Conservation (phyloP, 2,888 invertebrate genomes). For the Theretra japonica region DNA sequence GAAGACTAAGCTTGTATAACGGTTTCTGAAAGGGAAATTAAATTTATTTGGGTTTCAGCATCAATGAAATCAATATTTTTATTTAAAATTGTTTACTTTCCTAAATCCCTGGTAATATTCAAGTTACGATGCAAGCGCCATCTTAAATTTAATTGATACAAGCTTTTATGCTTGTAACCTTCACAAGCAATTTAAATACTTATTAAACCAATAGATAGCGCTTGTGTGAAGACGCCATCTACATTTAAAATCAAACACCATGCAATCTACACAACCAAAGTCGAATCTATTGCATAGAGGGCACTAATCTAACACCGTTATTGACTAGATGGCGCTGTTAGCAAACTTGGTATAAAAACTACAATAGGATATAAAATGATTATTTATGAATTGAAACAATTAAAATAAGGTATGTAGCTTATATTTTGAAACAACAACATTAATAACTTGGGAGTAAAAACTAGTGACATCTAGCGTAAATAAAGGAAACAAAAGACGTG, state of each 20-base stretch:
- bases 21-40: neutral
- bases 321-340: neutral
- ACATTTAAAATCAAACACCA: neutral
- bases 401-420: too few species aligned
- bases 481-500: conserved; percentile 27
- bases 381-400: too few species aligned
- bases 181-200: neutral
- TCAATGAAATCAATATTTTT: neutral
- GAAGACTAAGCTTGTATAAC: conserved; percentile 42
- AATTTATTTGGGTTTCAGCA: conserved; percentile 10
- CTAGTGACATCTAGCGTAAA: conserved; percentile 29
- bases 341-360: neutral
- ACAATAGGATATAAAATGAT: too few species aligned
- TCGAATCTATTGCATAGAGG: neutral
- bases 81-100: too few species aligned
- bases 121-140: neutral
- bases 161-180: too few species aligned
- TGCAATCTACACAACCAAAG: neutral
- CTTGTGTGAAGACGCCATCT: neutral
- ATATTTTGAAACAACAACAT: neutral
- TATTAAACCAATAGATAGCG: neutral
- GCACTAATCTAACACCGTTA: neutral
- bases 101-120: too few species aligned
- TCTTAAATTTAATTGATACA: neutral
- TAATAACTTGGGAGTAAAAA: neutral